Evolutionary conservation across 2,888 invertebrate genomes (phyloP), one percentile per base, ranked within the genome.

Genomic region (Glyphotaelius pellucidus): DNA sequence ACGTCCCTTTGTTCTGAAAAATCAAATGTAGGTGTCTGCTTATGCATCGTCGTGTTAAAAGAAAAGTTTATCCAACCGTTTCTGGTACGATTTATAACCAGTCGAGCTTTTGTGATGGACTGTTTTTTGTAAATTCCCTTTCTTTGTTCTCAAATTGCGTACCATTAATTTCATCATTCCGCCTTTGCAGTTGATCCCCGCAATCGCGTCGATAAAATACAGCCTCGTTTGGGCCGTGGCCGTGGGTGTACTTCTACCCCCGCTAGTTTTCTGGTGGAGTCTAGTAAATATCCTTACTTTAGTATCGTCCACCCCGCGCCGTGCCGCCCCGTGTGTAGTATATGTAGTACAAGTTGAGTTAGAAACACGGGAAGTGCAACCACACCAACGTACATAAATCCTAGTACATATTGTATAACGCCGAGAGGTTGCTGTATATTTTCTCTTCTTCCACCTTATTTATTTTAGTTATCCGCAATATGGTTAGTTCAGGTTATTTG

Each of bases 1-100:
- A 79, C 88, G 31, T 89, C 79, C 88, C 88, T 89, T 89, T 79
- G 79, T 67, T 79, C 32, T 35, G 80, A 89, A n/a, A 38, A 79
- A 89, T 89, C 88, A 89, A 89, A 89, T 80, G 42, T 32, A 38
- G 32, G 35, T 89, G 30, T 79, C 79, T 32, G 79, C 79, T 89
- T 67, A 86, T 86, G 47, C 47, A 31, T 86, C 86, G 47, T 47
- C 31, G 38, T 31, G 84, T 84, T 84, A 35, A 84, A 84, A 67
- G 67, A 67, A 84, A 84, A 84, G 35, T 84, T 84, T 35, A 35
- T 35, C 32, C 84, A 84, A 84, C 84, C 32, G 31, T 35, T 32
- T 84, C 35, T 84, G 32, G 84, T 38, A 25, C 84, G 84, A 84
- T 32, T 84, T 81, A 84, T 38, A 32, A 84, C 84, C 35, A 25